A percentile compares a stretch with the other conserved stretches of the same genome.
Conservation (phyloP, 1,140 invertebrate species). For the Drosophila dunni region DNA sequence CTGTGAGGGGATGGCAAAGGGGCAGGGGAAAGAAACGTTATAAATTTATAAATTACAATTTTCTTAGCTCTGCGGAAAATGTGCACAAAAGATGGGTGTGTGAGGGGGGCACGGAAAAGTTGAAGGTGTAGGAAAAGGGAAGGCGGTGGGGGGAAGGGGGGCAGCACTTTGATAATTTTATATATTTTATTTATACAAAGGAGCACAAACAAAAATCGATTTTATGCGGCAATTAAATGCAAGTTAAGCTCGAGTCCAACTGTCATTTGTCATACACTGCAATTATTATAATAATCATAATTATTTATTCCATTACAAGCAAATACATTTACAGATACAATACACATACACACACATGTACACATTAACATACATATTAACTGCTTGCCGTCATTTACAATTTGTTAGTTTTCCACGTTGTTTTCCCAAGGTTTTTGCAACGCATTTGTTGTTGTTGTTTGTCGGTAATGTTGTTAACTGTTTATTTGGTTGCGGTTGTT, state of each 20-base stretch:
- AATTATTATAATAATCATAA: constrained; percentile 72
- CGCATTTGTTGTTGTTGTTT: constrained; percentile 31
- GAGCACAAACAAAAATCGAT: constrained; percentile 51
- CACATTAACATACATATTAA: constrained; percentile 36
- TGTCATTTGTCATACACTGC: constrained; percentile 65
- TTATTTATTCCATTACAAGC: constrained; percentile 43
- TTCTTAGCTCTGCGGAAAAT: constrained; percentile 39
- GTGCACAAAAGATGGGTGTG: constrained; percentile 4
- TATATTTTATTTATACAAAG: constrained; percentile 49
- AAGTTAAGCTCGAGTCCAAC: constrained; percentile 30
- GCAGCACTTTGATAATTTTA: constrained; percentile 11
- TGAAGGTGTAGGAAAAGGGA: too few relatives aligned
- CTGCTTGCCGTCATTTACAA: constrained; percentile 14
- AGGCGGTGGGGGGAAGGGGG: too few relatives aligned
- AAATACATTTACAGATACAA: constrained; percentile 11
- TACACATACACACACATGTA: not conserved
- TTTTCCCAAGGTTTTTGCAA: constrained; percentile 40
- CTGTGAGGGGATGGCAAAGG: not conserved
- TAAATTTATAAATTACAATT: constrained; percentile 83
- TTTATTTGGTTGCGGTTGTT: constrained; percentile 15
- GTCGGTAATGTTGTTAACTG: not conserved
- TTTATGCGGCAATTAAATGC: constrained; percentile 66
- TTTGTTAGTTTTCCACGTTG: constrained; percentile 38
- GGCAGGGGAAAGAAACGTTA: constrained; percentile 38
- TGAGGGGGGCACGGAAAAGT: too few relatives aligned